A percentile compares a stretch with the other conserved stretches of the same genome.
Evolutionary conservation across 1,140 invertebrate genomes (phyloP).

Genomic region (Myzus persicae): DNA sequence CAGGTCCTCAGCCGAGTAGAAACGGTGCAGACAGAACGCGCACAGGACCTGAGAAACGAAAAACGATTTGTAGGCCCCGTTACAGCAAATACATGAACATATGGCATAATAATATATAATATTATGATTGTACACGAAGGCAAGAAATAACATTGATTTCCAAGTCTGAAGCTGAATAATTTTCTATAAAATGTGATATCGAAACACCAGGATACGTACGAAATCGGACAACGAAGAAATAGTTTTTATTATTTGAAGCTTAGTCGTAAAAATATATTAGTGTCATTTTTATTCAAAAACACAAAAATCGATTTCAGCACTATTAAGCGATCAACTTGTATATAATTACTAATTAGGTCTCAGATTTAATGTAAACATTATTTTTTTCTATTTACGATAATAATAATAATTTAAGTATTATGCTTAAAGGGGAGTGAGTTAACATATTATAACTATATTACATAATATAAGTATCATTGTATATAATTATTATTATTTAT

Average conservation of each 20-base stretch:
- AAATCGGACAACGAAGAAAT: too few species aligned
- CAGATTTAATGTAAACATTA: neutral
- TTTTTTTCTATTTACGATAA: neutral
- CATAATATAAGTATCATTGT: too few species aligned
- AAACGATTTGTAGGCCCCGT: neutral
- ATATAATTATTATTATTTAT: too few species aligned
- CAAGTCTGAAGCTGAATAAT: too few species aligned
- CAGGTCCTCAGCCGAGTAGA: slow-evolving; percentile 93
- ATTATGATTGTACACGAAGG: neutral
- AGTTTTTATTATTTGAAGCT: too few species aligned
- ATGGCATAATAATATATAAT: too few species aligned
- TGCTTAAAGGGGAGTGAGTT: too few species aligned
- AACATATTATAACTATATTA: too few species aligned
- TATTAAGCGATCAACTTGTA: too few species aligned
- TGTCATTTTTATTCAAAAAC: neutral
- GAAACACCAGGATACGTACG: too few species aligned
- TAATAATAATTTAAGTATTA: neutral
- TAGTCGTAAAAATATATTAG: neutral
- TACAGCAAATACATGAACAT: neutral
- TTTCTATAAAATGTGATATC: too few species aligned
- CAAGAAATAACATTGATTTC: too few species aligned
- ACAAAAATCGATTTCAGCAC: neutral
- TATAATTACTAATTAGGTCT: neutral
- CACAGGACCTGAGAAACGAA: slow-evolving; percentile 77
- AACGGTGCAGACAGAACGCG: slow-evolving; percentile 88